Evolutionary conservation across 2,888 invertebrate genomes (phyloP), one percentile per base, ranked within the genome.

Genomic region (Erannis defoliaria): DNA sequence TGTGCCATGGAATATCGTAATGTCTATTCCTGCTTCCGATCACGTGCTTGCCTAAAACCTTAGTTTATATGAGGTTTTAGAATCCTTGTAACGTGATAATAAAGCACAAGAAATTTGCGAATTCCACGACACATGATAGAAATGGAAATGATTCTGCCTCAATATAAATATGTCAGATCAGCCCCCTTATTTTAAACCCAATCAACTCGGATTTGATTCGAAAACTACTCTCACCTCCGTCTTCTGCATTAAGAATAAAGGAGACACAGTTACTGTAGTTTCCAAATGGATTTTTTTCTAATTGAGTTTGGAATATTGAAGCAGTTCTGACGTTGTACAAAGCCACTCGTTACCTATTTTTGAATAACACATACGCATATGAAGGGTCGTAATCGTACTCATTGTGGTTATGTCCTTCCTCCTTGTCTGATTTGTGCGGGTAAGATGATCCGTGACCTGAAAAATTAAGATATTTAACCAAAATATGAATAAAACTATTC

Each of bases 341-440:
- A 51, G 26, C 19, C 23, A 38, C 23, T 38, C 37, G 9, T 92
- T 90, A 96, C 96, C 94, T 94, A 78, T 96, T 95, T 79, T 96
- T 95, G 66, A 97, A 95, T 71, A 94, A 93, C 63, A 98, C 95
- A 83, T 96, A 97, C 2, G 97, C 96, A 78, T 96, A 96, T 71
- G 96, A 96, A 18, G 96, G 95, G 77, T 97, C 97, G 45, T 96
- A 95, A 65, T 94, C 93, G 77, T 93, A 94, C 67, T 94, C 93
- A 72, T 93, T 94, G 78, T 95, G 95, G 75, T 94, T 80, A 53
- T 87, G 86, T 37, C 78, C 81, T 48, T 70, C 77, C 54, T 74
- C 74, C 55, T 76, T 80, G 23, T 71, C 75, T 9, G 73, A 51
- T 50, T 78, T 83, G 58, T 86, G 84, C 45, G 76, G 74, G 45